These are phyloP conservation scores for Novumbra hubbsi DNA, from an alignment of 2,797 vertebrate species.

Conservation along the genomic window DNA sequence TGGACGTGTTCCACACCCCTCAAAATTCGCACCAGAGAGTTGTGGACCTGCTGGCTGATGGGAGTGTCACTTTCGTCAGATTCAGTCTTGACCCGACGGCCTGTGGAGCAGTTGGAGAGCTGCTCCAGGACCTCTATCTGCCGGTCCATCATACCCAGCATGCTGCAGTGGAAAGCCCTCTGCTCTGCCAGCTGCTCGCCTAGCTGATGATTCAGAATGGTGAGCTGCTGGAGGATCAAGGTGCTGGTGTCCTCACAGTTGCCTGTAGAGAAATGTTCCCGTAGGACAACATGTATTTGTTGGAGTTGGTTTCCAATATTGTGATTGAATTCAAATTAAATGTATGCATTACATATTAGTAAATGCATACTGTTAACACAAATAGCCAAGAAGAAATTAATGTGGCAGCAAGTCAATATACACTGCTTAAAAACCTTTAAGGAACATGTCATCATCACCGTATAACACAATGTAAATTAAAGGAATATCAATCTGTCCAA, in stretches of 20 bases:
- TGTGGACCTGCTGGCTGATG: conserved; percentile 39
- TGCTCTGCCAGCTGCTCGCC: conserved; percentile 56
- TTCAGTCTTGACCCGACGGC: conserved; percentile 23
- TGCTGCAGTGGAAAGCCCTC: conserved; percentile 58
- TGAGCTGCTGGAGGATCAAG: conserved; percentile 55
- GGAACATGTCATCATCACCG: no score
- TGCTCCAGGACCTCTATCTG: conserved; percentile 57
- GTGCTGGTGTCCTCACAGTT: conserved; percentile 47
- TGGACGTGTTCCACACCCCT: conserved; percentile 37
- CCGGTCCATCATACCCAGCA: conserved; percentile 57
- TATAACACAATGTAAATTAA: no score
- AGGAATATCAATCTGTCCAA: no score
- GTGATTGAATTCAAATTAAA: background rate
- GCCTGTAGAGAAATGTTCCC: conserved; percentile 23
- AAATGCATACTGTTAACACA: no score
- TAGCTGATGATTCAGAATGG: conserved; percentile 53
- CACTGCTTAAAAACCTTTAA: no score
- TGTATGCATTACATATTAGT: background rate
- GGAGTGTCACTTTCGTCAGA: conserved; percentile 25
- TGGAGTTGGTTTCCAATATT: background rate
- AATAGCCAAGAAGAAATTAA: no score
- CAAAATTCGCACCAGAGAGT: conserved; percentile 40
- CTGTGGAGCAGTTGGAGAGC: conserved; percentile 40
- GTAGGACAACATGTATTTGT: background rate
- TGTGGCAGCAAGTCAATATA: no score